Base-by-base conservation (phyloP, 1,140 invertebrate species). In the Papilio xuthus region DNA sequence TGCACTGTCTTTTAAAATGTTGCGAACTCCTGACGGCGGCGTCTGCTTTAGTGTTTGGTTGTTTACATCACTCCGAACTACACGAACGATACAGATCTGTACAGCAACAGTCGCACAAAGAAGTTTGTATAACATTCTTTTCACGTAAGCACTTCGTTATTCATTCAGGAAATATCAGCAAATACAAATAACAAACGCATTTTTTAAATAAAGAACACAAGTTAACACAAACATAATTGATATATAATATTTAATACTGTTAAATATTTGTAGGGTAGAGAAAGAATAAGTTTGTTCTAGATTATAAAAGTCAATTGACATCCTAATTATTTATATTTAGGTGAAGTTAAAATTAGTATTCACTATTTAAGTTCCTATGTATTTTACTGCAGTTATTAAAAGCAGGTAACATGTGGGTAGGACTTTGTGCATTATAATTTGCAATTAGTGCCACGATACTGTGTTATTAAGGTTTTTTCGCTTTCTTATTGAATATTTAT, bases 401-500 rank as follows among this genome's bases (percentile, higher is more conserved):
- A 67, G 79, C 71, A 12, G 47, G 60, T 37, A 47, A 78, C 81
- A 81, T 79, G 69, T 77, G 80, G 60, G 77, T 80, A 67, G 73
- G 80, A 84, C 84, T 80, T 84, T 87, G 90, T 88, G 89, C 88
- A 88, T 82, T 78, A 82, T 86, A 87, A 89, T 90, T 91, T 81
- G 87, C 90, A 91, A 90, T 92, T 92, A 92, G 80, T 81, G 83
- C 83, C 82, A 74, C 77, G 88, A 91, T 91, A 92, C 83, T 81
- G 63, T 86, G 79, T 87, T 85, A 90, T 92, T 91, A 90, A 85
- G 72, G 23, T 4, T 28, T 67, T 23, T 56, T 85, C 77, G 79
- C 85, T 84, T 86, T 86, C 84, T 82, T 84, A 73, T 82, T 90
- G 89, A 92, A 92, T 92, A 92, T 92, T 91, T 90, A 92, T 92